phyloP scores from a whole-genome alignment of 2,113 vertebrate genomes.

The Malurus elegans region DNA sequence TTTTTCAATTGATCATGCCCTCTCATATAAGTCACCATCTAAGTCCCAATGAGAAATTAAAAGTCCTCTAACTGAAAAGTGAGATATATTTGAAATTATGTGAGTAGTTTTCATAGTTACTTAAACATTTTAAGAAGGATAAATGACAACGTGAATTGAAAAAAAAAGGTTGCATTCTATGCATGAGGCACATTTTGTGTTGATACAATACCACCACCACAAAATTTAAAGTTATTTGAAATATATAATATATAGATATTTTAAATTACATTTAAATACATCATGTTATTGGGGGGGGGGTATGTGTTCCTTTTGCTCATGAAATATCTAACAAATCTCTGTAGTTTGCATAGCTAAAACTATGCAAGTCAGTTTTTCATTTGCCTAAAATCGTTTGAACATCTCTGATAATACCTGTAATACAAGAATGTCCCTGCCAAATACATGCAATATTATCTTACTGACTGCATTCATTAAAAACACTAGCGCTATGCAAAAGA shows the following conservation, averaged over 20 bases:
- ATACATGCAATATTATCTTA: background rate
- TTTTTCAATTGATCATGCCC: background rate
- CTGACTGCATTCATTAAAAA: background rate
- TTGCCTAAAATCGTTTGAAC: background rate
- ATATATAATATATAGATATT: background rate
- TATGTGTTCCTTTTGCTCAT: background rate
- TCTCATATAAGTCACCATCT: background rate
- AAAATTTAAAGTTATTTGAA: background rate
- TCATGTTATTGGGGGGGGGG: background rate
- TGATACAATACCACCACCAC: background rate
- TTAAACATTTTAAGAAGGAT: background rate
- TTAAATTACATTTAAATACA: background rate
- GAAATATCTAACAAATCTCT: background rate
- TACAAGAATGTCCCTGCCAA: background rate
- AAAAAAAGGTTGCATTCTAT: background rate
- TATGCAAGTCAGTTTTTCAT: background rate
- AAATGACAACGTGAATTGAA: background rate
- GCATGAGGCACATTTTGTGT: background rate
- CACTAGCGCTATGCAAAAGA: background rate
- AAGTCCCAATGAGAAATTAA: background rate
- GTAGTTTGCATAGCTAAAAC: background rate
- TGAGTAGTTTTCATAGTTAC: background rate
- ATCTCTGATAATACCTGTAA: background rate
- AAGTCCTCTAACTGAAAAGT: background rate
- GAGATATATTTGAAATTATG: background rate